Percentiles rank a stretch among this genome's conserved stretches.
phyloP scores from a whole-genome alignment of 2,888 invertebrate genomes.

The Tipula unca region DNA sequence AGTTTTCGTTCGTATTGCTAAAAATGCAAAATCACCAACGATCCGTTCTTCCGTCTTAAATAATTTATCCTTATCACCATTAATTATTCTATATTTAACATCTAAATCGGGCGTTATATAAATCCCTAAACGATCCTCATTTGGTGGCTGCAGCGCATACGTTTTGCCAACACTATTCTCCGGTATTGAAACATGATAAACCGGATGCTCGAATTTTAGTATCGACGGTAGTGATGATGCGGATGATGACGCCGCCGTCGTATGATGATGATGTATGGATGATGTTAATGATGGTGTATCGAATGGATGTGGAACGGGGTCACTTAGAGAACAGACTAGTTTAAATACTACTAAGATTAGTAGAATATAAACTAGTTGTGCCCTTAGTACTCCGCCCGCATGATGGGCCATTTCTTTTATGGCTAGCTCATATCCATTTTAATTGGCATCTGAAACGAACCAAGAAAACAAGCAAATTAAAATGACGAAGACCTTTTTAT shows the following conservation, averaged over 20 bases:
- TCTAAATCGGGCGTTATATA: slow-evolving; percentile 47
- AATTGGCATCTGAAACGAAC: slow-evolving; percentile 17
- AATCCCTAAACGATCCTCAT: slow-evolving; percentile 75
- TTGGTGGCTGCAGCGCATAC: slow-evolving; percentile 62
- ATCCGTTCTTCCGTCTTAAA: slow-evolving; percentile 85
- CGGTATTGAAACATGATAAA: slow-evolving; percentile 82
- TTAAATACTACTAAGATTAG: slow-evolving; percentile 25
- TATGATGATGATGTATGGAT: slow-evolving; percentile 20
- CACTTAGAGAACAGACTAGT: slow-evolving; percentile 26
- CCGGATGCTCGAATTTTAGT: slow-evolving; percentile 52
- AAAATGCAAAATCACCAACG: slow-evolving; percentile 92
- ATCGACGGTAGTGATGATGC: slow-evolving; percentile 2
- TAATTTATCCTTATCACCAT: slow-evolving; percentile 80
- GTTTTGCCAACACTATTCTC: slow-evolving; percentile 90
- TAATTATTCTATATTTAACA: slow-evolving; percentile 77
- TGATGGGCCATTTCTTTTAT: slow-evolving; percentile 16
- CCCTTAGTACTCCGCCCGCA: slow-evolving; percentile 25
- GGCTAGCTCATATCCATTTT: slow-evolving; percentile 17
- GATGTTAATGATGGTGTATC: slow-evolving; percentile 20
- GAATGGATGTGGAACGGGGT: slow-evolving; percentile 26
- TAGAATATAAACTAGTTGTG: slow-evolving; percentile 27
- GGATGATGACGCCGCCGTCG: slow-evolving; percentile 21
- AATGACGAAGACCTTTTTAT: neutral
- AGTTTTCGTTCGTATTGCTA: slow-evolving; percentile 80
- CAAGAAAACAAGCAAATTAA: neutral